Percentiles rank a stretch among this genome's conserved stretches.
phyloP scores from a whole-genome alignment of 2,113 vertebrate genomes.

The Diadophis punctatus region DNA sequence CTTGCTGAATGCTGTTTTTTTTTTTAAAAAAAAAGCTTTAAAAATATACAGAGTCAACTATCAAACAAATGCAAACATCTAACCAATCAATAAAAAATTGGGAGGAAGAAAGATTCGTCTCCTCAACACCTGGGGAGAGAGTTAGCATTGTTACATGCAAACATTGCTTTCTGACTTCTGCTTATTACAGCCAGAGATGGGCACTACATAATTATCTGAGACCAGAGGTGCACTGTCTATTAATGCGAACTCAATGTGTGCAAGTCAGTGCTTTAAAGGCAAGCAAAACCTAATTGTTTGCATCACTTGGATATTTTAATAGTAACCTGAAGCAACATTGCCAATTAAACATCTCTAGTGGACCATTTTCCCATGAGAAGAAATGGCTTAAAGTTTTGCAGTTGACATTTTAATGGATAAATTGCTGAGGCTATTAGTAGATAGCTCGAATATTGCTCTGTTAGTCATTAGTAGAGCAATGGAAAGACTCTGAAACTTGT shows the following conservation, averaged over 20 bases:
- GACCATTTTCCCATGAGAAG: not conserved
- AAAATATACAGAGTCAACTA: not conserved
- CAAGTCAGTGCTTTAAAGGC: conserved; percentile 7
- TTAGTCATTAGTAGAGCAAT: conserved; percentile 7
- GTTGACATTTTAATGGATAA: conserved; percentile 25
- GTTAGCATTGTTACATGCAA: not conserved
- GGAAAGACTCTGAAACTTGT: not conserved
- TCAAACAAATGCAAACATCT: conserved; percentile 1
- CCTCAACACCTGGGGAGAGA: not conserved
- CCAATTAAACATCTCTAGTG: conserved; percentile 1
- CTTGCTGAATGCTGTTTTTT: not conserved
- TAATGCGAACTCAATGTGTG: not conserved
- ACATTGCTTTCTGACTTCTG: not conserved
- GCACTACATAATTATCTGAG: not conserved
- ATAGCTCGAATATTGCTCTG: not conserved
- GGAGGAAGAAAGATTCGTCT: not conserved
- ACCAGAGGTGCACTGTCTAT: conserved; percentile 7
- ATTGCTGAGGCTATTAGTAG: conserved; percentile 7
- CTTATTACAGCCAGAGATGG: not conserved
- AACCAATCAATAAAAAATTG: not conserved
- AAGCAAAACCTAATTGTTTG: conserved; percentile 13
- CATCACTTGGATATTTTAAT: conserved; percentile 30
- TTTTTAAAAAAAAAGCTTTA: not conserved
- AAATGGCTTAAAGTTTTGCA: not conserved
- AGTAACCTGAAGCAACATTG: conserved; percentile 16